Evolutionary conservation across 2,113 vertebrate genomes (phyloP).

Genomic region (Phoenicopterus ruber): DNA sequence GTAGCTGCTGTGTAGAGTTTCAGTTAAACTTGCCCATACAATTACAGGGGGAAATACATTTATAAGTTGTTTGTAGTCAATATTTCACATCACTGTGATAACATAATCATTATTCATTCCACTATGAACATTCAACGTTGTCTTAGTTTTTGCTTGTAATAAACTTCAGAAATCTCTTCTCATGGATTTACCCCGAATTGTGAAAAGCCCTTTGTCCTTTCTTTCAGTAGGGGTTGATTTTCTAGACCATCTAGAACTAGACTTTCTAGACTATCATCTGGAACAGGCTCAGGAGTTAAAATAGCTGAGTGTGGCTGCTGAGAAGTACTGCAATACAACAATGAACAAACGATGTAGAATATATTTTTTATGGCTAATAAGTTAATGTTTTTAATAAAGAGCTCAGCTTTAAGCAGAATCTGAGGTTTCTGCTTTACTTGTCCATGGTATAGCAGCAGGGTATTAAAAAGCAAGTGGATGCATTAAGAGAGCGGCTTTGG

Average conservation of each 20-base stretch:
- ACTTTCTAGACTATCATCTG: neutral
- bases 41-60: neutral
- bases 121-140: neutral
- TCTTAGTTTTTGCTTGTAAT: neutral
- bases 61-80: neutral
- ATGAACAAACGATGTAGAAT: neutral
- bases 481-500: neutral
- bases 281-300: neutral
- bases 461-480: neutral
- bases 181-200: neutral
- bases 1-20: neutral
- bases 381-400: neutral
- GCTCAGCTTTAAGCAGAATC: neutral
- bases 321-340: neutral
- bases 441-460: neutral
- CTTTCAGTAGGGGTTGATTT: neutral
- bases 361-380: neutral
- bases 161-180: neutral
- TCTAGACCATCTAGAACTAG: neutral
- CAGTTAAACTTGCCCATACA: neutral
- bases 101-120: neutral
- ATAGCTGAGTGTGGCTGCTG: neutral
- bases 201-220: neutral
- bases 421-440: neutral
- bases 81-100: neutral